Base-by-base conservation (phyloP, 2,113 vertebrate species). In the Pimephales promelas region DNA sequence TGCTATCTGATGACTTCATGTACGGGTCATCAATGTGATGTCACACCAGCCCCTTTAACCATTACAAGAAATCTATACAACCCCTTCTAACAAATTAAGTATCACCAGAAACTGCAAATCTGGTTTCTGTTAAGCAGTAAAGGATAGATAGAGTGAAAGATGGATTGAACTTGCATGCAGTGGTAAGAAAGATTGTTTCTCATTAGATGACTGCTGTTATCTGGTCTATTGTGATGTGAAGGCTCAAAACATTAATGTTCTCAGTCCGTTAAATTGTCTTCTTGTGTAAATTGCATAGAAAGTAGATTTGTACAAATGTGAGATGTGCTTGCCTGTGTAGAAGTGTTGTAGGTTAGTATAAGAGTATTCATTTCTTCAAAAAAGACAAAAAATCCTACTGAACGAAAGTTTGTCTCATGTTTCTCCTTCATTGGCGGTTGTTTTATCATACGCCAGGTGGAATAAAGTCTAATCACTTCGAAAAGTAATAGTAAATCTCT, bases 1-100 rank as follows among this genome's bases (percentile, higher is more conserved):
- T 5, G 10, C 68, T 84, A 87, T 87, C 87, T 83, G 87, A 86
- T 83, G 52, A 64, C 71, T 34, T n/a, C 20, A 24, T 7, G 68
- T 75, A 75, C 16, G 72, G 70, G 68, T 74, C 62, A 45, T 34
- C 57, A 59, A 74, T 85, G 81, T 83, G 66, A 45, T 71, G 68
- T 81, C n/a, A 34, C 47, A 20, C 36, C 64, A 28, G 31, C 43
- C 61, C 28, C 3, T 77, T 10, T 40, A 66, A 52, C 54, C 72
- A 28, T 28, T 49, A 31, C 28, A 80, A 22, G 14, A 66, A 13
- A 79, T 79, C 59, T 45, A 18, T 5, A n/a, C 49, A 54, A 54
- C 18, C 52, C 52, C 52, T 54, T 54, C 6, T 54, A 54, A 54
- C 6, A 54, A 54, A 54, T 22, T 54, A 22, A 20, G 7, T 54